Evolutionary conservation across 1,140 invertebrate genomes (phyloP).

Genomic region (Chrysopa pallens): DNA sequence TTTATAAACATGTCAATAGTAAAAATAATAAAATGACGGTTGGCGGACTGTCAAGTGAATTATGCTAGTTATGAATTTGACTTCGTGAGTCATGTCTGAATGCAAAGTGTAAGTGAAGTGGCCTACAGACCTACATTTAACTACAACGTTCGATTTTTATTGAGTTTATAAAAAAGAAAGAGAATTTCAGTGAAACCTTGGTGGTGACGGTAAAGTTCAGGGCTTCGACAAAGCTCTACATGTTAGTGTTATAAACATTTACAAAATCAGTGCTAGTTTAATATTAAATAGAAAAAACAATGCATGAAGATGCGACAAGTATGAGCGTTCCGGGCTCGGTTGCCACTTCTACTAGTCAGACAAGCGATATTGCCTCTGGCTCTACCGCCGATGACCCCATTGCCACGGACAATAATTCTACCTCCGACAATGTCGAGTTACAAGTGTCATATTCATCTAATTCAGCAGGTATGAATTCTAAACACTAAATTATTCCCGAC

Average conservation of each 20-base stretch:
- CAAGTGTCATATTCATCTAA: neutral
- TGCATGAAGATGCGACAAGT: slow-evolving; percentile 25
- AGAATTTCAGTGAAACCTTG: slow-evolving; percentile 22
- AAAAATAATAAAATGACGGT: too few relatives aligned
- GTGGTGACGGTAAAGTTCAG: slow-evolving; percentile 20
- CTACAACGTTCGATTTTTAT: slow-evolving; percentile 32
- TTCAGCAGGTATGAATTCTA: neutral
- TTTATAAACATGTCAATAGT: too few relatives aligned
- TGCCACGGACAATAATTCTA: neutral
- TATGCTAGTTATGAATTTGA: neutral
- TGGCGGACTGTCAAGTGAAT: neutral
- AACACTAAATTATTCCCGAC: neutral
- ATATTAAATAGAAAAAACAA: slow-evolving; percentile 20
- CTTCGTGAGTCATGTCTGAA: slow-evolving; percentile 19
- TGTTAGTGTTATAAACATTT: slow-evolving; percentile 6
- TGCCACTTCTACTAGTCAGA: slow-evolving; percentile 23
- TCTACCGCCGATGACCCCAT: slow-evolving; percentile 9
- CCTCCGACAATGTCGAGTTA: neutral
- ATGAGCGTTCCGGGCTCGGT: slow-evolving; percentile 25
- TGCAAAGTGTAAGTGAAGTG: slow-evolving; percentile 48
- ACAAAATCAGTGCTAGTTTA: slow-evolving; percentile 18
- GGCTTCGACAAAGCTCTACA: slow-evolving; percentile 21
- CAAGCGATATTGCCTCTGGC: slow-evolving; percentile 13
- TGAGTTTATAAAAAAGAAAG: slow-evolving; percentile 18
- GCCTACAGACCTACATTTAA: slow-evolving; percentile 51